These are phyloP conservation scores for Philaethria dido DNA, from an alignment of 2,888 invertebrate genomes.

Conservation along the genomic window DNA sequence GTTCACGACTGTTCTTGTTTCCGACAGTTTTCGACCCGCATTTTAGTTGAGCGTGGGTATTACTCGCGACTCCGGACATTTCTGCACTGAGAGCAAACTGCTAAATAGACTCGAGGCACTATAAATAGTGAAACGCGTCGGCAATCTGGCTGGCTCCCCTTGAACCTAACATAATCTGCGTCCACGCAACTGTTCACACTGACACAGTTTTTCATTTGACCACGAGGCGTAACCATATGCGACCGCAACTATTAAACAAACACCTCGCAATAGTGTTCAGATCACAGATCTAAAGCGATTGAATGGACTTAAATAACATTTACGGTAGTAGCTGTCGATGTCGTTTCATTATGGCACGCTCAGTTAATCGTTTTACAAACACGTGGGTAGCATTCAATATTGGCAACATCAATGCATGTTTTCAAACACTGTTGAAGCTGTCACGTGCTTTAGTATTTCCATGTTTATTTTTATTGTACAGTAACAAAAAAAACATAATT, in stretches of 20 bases:
- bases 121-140: conserved; percentile 81
- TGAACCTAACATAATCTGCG: conserved; percentile 80
- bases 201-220: conserved; percentile 80
- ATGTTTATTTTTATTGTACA: background rate
- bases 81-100: conserved; percentile 79
- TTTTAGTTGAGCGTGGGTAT: conserved; percentile 62
- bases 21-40: conserved; percentile 54
- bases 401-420: conserved; percentile 21
- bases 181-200: conserved; percentile 75
- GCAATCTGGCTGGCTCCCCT: conserved; percentile 79
- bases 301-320: conserved; percentile 18
- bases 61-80: conserved; percentile 78
- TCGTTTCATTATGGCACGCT: conserved; percentile 11
- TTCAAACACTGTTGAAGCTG: conserved; percentile 22
- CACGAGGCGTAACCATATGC: conserved; percentile 73
- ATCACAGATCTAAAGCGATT: conserved; percentile 18
- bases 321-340: conserved; percentile 14
- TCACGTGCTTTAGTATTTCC: conserved; percentile 1
- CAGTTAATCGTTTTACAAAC: conserved; percentile 21
- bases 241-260: conserved; percentile 58
- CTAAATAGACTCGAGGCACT: conserved; percentile 77
- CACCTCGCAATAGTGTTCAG: conserved; percentile 27
- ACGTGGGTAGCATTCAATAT: conserved; percentile 29
- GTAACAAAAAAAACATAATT: too few species aligned
- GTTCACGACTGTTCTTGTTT: conserved; percentile 51